Evolutionary conservation across 2,797 vertebrate genomes (phyloP), one percentile per base, ranked within the genome.

Genomic region (Pogoniulus pusillus): DNA sequence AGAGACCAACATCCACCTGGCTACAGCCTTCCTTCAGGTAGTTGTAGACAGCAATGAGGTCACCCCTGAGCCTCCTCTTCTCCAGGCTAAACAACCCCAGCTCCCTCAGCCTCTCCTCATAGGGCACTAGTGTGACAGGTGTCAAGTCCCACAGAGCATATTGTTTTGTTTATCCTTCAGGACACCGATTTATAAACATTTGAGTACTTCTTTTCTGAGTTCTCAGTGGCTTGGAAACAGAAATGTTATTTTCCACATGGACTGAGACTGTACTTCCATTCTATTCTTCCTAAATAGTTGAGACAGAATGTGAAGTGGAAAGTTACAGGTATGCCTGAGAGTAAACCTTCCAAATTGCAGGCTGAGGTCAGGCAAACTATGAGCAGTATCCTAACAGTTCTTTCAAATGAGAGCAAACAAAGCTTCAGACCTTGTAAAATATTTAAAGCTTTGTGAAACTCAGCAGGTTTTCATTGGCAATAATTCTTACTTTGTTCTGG

Each of bases 251-350:
- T 39, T 39, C 65, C 7, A 34, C 34, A 26, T 10, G 34, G 45
- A 4, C 18, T 64, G 45, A 80, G 49, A 6, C 22, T 76, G 35
- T 75, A 29, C 11, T 64, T 63, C 70, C 29, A 34, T 37, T 78
- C 3, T 1, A 7, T 75, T 69, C 82, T 81, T 83, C 79, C 51
- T 69, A 83, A 85, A 75, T 85, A 83, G 89, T 70, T 93, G 72
- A 87, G 69, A 39, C 75, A 17, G 82, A 88, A 57, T n/a, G 71
- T 72, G 77, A 94, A 97, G 94, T 97, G 97, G 97, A 97, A 97
- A 97, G 93, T 97, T 97, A 97, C 97, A 96, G 94, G 96, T 93
- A 96, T 96, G 95, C 94, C 92, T 73, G 92, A 89, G 96, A 97
- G 95, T 64, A 88, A 97, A 95, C 84, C 93, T 94, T 90, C 65